Evolutionary conservation across 2,797 vertebrate species (phyloP).

Genomic region (Cossypha niveicapilla): DNA sequence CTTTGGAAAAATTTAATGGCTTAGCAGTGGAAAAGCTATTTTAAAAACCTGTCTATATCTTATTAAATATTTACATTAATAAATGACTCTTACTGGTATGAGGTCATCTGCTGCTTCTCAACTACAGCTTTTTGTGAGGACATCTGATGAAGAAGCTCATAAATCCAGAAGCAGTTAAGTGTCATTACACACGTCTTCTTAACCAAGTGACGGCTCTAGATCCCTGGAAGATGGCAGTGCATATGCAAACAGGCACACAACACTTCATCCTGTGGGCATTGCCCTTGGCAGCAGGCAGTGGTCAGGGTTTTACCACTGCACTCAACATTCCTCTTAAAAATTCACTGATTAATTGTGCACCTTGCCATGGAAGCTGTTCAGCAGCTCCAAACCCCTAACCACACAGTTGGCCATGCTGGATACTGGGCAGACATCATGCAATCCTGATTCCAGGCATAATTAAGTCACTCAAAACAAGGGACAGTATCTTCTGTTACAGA

Average conservation of each 20-base stretch:
- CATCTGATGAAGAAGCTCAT: not conserved
- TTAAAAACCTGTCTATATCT: not conserved
- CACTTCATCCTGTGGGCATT: not conserved
- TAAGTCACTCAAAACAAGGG: not conserved
- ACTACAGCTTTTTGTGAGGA: not conserved
- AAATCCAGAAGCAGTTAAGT: not conserved
- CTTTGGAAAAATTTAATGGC: not conserved
- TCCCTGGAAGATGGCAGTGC: not conserved
- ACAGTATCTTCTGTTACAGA: not conserved
- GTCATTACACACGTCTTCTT: not conserved
- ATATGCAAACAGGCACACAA: not conserved
- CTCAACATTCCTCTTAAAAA: slow-evolving; percentile 11
- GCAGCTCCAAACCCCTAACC: not conserved
- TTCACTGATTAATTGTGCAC: not conserved
- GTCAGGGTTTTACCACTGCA: not conserved
- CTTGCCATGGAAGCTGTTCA: not conserved
- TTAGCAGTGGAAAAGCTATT: not conserved
- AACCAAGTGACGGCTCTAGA: not conserved
- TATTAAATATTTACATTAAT: not conserved
- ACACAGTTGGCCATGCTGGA: not conserved
- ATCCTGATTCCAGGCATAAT: not conserved
- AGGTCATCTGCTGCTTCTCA: not conserved
- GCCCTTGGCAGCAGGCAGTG: not conserved
- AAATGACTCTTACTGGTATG: not conserved
- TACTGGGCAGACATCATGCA: not conserved